Base-by-base conservation (phyloP, 2,888 invertebrate species). In the Ischnus inquisitorius region DNA sequence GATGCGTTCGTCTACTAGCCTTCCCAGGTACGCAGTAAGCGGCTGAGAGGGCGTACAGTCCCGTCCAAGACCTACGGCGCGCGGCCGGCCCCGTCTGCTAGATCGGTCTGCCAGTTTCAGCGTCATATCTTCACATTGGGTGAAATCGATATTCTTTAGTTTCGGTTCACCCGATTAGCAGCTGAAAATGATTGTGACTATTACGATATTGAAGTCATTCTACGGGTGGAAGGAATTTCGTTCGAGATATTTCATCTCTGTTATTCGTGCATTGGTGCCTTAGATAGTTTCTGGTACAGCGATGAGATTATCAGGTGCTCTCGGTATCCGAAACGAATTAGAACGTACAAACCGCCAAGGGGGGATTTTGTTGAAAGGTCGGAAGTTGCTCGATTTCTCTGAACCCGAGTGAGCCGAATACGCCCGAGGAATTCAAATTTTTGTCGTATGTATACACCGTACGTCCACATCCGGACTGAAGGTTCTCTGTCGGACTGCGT, bases 391-490 rank as follows among this genome's bases (percentile, higher is more conserved):
- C 22, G 62, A 46, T 60, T 60, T 72, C 72, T 5, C 67, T 3
- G 10, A 54, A 22, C 22, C 64, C 69, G 51, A 65, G 81, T 67
- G 19, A 68, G 51, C 82, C 85, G 74, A 84, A 87, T 8, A 34
- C 83, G 85, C 86, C 76, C 84, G 74, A 88, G 88, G 86, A 90
- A 91, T 91, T 91, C 88, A 89, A 90, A 91, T 91, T 91, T 90
- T 88, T 87, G 39, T 25, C 71, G 41, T 77, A 57, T 54, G 12
- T 72, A 28, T 77, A 60, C 43, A 67, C 14, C 34, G 48, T 62
- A 67, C 64, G 60, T 68, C 72, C 67, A 64, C 67, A 28, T 72
- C 54, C 25, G 54, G 78, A 69, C 22, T 25, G 51, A 62, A 74
- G 76, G 72, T 82, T 78, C 78, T 34, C 71, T 57, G 80, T 67